Evolutionary conservation across 2,888 invertebrate species (phyloP), one percentile per base, ranked within the genome.

Genomic region (Girardia tigrina): DNA sequence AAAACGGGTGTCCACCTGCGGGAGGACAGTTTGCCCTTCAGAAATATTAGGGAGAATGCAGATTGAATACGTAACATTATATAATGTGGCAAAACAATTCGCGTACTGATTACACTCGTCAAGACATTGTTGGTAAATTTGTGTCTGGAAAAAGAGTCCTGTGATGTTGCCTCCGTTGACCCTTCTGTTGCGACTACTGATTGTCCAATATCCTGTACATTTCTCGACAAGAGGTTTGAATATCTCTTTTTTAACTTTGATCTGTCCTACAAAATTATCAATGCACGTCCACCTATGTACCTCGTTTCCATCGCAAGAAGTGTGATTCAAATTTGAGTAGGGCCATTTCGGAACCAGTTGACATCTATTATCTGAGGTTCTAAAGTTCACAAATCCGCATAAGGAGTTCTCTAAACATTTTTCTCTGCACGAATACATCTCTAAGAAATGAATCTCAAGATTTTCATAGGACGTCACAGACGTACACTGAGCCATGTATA

Each of bases 181-280:
- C n/a, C 20, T 56, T 56, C 2, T 56, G 23, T 56, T 56, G 4
- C 56, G 56, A 56, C 23, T 16, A 12, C 6, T 56, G 4, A 56
- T n/a, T 56, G n/a, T 16, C 56, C 56, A 56, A 56, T 56, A 56
- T 56, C 56, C 56, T 36, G 36, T 36, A 36, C 56, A 56, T 56
- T 56, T 56, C 23, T 56, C 56, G 23, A 20, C 56, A 56, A 56
- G n/a, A 2, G 56, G 56, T 56, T 56, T 56, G n/a, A 2, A 4
- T 20, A 12, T 56, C 2, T 56, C n/a, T n/a, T 4, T 56, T 16
- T 56, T 4, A 20, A 23, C 2, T 56, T 56, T 4, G 4, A 56
- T 20, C 4, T 4, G n/a, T 8, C 23, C 8, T 4, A 4, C 23
- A n/a, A 12, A 56, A 56, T 56, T n/a, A 56, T 56, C n/a, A 56